These are phyloP conservation scores for Tuta absoluta DNA, from an alignment of 2,888 invertebrate genomes.

Conservation along the genomic window DNA sequence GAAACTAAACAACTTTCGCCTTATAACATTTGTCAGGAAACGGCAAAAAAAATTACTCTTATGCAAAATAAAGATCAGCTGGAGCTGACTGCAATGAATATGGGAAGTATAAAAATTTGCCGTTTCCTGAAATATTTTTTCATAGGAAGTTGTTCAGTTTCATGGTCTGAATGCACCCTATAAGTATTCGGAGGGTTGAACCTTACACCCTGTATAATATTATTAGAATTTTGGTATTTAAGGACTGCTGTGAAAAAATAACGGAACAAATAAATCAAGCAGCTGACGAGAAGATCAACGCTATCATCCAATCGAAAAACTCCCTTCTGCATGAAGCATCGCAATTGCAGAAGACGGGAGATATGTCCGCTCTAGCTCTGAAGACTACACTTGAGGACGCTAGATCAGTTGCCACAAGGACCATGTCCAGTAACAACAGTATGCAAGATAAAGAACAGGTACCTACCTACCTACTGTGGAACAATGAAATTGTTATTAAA, in stretches of 20 bases:
- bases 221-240: background rate
- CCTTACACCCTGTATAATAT: no score
- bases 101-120: no score
- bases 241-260: conserved; percentile 79
- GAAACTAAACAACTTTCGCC: no score
- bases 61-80: no score
- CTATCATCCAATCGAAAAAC: conserved; percentile 69
- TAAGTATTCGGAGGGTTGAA: no score
- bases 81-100: no score
- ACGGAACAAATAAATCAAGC: conserved; percentile 76
- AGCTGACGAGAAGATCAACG: conserved; percentile 76
- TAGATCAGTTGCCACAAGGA: conserved; percentile 60
- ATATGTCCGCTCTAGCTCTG: conserved; percentile 71
- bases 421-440: conserved; percentile 57
- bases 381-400: conserved; percentile 70
- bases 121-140: no score
- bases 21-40: no score
- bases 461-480: no score
- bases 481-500: background rate
- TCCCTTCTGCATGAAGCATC: conserved; percentile 66
- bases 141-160: no score
- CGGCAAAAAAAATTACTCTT: no score
- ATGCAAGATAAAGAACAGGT: conserved; percentile 73
- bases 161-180: no score
- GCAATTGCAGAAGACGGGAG: conserved; percentile 66